Percentiles rank a stretch among this genome's conserved stretches.
Evolutionary conservation across 2,113 vertebrate genomes (phyloP).

Genomic region (Patagioenas fasciata): DNA sequence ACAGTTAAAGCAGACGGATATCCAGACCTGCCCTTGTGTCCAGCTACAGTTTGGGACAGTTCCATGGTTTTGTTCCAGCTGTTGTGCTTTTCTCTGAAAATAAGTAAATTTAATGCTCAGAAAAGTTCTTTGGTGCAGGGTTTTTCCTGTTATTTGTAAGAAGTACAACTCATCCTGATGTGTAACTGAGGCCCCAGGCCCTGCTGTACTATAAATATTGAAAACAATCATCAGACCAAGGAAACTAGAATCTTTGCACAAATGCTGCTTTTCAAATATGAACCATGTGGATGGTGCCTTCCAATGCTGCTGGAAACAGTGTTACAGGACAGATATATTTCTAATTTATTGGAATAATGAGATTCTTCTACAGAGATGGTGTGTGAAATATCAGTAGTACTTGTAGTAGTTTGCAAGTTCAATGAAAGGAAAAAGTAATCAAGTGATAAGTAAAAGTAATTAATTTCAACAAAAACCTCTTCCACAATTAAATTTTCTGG

Average conservation of each 20-base stretch:
- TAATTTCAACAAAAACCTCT: background rate
- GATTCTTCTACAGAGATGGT: background rate
- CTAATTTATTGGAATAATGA: background rate
- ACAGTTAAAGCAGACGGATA: background rate
- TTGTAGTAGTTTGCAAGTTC: background rate
- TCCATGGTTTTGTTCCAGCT: conserved; percentile 19
- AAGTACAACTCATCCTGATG: conserved; percentile 16
- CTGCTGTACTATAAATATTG: conserved; percentile 28
- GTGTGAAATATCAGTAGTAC: background rate
- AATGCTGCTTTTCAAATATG: background rate
- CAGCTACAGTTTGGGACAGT: background rate
- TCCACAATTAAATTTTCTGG: background rate
- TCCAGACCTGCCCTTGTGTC: background rate
- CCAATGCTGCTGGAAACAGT: background rate
- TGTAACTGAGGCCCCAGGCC: background rate
- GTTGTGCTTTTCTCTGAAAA: background rate
- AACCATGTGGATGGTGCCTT: background rate
- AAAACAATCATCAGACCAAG: conserved; percentile 22
- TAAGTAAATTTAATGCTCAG: conserved; percentile 17
- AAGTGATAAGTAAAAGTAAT: background rate
- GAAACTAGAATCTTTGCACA: background rate
- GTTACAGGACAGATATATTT: background rate
- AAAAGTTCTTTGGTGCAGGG: background rate
- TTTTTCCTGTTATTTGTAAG: conserved; percentile 18
- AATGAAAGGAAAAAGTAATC: background rate